Evolutionary conservation across 2,888 invertebrate genomes (phyloP).

Genomic region (Gymnoscelis rufifasciata): DNA sequence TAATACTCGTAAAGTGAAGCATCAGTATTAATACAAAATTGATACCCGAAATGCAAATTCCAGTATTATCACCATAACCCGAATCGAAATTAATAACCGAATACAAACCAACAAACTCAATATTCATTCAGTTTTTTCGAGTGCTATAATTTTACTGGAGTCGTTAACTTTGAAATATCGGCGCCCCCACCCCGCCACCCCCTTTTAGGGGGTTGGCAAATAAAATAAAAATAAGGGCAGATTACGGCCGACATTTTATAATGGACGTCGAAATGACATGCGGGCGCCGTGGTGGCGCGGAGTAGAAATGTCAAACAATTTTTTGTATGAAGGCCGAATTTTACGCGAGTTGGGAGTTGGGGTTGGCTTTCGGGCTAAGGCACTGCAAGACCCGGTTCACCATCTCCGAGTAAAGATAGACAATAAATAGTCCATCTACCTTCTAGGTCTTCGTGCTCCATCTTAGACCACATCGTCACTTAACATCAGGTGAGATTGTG

Average conservation of each 20-base stretch:
- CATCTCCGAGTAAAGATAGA: too few relatives aligned
- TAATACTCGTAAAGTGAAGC: too few relatives aligned
- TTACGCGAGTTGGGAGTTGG: background rate
- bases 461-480: too few relatives aligned
- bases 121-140: constrained; percentile 62
- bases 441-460: too few relatives aligned
- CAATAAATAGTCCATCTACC: too few relatives aligned
- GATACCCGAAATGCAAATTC: background rate
- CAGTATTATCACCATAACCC: background rate
- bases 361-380: background rate
- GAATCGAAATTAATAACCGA: constrained; percentile 24
- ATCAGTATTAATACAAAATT: too few relatives aligned
- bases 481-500: too few relatives aligned
- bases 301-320: constrained; percentile 34
- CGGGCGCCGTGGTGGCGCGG: constrained; percentile 56
- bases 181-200: constrained; percentile 30
- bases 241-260: constrained; percentile 77
- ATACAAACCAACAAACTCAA: constrained; percentile 44
- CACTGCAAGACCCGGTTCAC: too few relatives aligned
- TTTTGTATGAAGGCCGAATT: constrained; percentile 13
- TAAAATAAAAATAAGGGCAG: constrained; percentile 78
- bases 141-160: constrained; percentile 72
- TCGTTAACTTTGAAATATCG: constrained; percentile 79
- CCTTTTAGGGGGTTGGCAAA: constrained; percentile 62
- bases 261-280: constrained; percentile 75